These are phyloP conservation scores for Tridacna crocea DNA, from an alignment of 2,888 invertebrate species.

Conservation along the genomic window DNA sequence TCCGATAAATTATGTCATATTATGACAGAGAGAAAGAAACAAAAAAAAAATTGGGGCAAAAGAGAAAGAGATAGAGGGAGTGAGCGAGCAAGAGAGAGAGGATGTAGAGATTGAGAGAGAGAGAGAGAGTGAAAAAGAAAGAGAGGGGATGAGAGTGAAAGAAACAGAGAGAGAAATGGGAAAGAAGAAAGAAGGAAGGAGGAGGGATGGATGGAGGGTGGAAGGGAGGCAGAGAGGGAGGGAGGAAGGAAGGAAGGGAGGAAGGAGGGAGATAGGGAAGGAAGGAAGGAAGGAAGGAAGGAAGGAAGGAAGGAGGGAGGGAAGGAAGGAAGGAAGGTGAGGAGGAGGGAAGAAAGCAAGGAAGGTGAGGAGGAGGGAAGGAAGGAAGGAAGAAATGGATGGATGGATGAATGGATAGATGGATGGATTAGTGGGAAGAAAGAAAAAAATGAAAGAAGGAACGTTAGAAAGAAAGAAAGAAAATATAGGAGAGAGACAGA, in stretches of 20 bases:
- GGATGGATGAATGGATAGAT: not conserved
- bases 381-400: not conserved
- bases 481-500: not conserved
- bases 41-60: too few relatives aligned
- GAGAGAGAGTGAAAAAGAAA: too few relatives aligned
- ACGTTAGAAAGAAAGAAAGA: not conserved
- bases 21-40: too few relatives aligned
- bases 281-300: conserved; percentile 1
- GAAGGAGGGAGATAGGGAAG: not conserved
- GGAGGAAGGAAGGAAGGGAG: not conserved
- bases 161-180: too few relatives aligned
- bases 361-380: not conserved
- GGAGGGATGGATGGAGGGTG: not conserved
- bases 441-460: not conserved
- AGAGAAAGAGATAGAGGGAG: too few relatives aligned
- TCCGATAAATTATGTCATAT: too few relatives aligned
- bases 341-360: not conserved
- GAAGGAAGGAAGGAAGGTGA: too few relatives aligned
- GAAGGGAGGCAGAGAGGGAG: not conserved
- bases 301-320: too few relatives aligned
- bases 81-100: not conserved
- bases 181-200: too few relatives aligned
- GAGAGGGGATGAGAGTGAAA: too few relatives aligned
- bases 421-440: not conserved
- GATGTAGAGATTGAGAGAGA: too few relatives aligned